Base-by-base conservation (phyloP, 64 coral and sea anemone species). In the Astreopora myriophthalma region DNA sequence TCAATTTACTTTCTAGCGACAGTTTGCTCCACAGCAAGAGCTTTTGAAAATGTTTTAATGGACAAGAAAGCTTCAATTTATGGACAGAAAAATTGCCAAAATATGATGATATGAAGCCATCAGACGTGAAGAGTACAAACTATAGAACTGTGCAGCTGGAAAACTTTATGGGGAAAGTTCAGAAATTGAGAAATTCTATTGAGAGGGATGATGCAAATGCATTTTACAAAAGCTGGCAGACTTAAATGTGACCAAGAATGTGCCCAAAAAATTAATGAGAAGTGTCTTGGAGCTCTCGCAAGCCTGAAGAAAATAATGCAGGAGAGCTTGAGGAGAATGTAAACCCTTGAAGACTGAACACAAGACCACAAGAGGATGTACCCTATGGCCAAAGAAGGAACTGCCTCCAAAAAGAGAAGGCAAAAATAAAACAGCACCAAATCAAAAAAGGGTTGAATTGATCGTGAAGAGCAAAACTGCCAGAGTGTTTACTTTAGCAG, bases 171-270 rank as follows among this genome's bases (percentile, higher is more conserved):
- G 70, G 26, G 9, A 9, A 28, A 11, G 71, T 88, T 88, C 14
- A 76, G 48, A 75, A 88, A 19, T 88, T 88, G 71, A 88, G 71
- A 88, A 88, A 76, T 76, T 75, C 71, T 89, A 44, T 89, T 25
- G 71, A 89, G 86, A 46, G 75, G 86, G 86, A 89, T 76, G 86
- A 89, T 89, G 86, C 86, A 89, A 89, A 14, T 76, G 86, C 49
- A 89, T 89, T 89, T 11, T 89, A 76, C 86, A 12, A 85, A 85
- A 85, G 81, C 58, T 85, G 81, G 31, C 6, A 89, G 75, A 89
- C 86, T 89, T 75, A 89, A 89, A 89, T 60, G 9, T 89, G 71
- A 71, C 49, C 86, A 89, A 89, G 69, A 89, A 63, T 89, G 71
- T 76, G 71, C 70, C 71, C 86, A 76, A 5, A 88, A 88, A 88